Base-by-base conservation (phyloP, 2,113 vertebrate genomes). In the Otis tarda region DNA sequence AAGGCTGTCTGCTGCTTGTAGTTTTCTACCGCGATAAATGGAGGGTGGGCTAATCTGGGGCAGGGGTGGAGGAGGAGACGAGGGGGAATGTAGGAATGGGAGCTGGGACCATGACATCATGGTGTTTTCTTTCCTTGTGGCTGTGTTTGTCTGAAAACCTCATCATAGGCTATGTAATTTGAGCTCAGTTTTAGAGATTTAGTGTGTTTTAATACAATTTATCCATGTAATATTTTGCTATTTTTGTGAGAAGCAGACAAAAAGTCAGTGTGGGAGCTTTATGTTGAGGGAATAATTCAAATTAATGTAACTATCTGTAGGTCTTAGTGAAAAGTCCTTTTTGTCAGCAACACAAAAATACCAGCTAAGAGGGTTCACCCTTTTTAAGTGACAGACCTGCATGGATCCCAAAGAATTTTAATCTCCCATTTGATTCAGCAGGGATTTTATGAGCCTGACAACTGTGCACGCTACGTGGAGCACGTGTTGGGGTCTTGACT, bases 71-170 rank as follows among this genome's bases (percentile, higher is more conserved):
- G 47, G 52, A 83, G 55, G 50, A 78, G 57, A 74, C 0, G 0
- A n/a, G 17, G 45, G 67, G 27, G 52, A 71, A 89, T 16, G 37
- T 19, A 85, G 57, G 71, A 83, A 41, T 17, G 5, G 19, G 73
- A 93, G 47, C 71, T 1, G 12, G 49, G 63, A 56, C 41, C 35
- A 50, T 92, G 91, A 95, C 77, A 85, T 94, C 86, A 83, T 67
- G 90, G 70, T 53, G 4, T 87, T 96, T 96, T 93, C 61, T 90
- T 87, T 77, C 91, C 49, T 64, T 31, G 39, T 88, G 79, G 37
- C 93, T 92, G 31, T 96, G 86, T 96, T 97, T 96, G 83, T 96
- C 81, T 82, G 82, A 80, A 95, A 95, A 79, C 77, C 64, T 96
- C 81, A 93, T 67, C 61, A 33, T 5, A 2, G 52, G 41, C 91